Percentiles rank a stretch among this genome's conserved stretches.
These are phyloP conservation scores for Hydraecia micacea DNA, from an alignment of 2,888 invertebrate genomes.

Conservation along the genomic window DNA sequence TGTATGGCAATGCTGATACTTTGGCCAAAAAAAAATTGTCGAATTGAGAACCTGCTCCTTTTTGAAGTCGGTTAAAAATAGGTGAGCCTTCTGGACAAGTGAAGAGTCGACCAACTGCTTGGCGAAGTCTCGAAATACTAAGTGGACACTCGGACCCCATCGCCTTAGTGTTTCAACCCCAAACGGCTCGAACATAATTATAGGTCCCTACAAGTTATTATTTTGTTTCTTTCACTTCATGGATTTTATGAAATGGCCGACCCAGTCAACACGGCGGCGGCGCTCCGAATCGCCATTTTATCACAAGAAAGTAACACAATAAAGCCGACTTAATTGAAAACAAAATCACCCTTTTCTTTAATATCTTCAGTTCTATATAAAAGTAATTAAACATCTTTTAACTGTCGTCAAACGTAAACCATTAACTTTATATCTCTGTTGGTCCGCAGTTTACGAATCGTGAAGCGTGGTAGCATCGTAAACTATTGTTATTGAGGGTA, in stretches of 20 bases:
- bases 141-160: neutral
- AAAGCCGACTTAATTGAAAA: constrained; percentile 37
- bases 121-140: neutral
- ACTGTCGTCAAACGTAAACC: neutral
- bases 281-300: neutral
- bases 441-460: constrained; percentile 44
- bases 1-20: neutral
- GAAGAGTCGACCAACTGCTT: neutral
- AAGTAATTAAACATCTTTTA: constrained; percentile 35
- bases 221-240: neutral
- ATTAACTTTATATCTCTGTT: constrained; percentile 42
- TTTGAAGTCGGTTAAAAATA: neutral
- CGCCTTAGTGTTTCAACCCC: neutral
- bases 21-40: neutral
- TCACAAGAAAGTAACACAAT: constrained; percentile 1
- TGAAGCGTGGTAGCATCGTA: constrained; percentile 36
- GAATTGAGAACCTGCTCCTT: no score
- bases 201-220: no score
- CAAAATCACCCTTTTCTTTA: neutral
- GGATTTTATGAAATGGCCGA: neutral
- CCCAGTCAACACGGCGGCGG: no score
- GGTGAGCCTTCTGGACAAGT: neutral
- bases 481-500: constrained; percentile 31
- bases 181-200: neutral
- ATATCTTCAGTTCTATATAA: constrained; percentile 28